Evolutionary conservation across 2,797 vertebrate genomes (phyloP).

Genomic region (Sebastes iracundus): DNA sequence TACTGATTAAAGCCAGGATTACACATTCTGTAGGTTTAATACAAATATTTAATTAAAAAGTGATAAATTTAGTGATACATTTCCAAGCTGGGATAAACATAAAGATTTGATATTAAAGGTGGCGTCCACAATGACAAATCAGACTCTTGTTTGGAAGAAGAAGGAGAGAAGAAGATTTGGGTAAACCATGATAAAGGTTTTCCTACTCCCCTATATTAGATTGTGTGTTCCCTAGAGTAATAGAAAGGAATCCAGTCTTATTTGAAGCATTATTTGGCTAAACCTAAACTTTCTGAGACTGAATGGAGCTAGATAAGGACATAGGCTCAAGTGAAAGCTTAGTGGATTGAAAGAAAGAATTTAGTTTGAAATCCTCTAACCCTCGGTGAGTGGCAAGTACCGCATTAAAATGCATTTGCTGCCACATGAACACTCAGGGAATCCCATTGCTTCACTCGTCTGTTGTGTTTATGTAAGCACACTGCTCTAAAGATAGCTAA

Average conservation of each 20-base stretch:
- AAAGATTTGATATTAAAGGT: constrained; percentile 6
- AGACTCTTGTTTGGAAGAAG: not conserved
- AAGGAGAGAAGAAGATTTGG: not conserved
- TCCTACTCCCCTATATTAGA: not conserved
- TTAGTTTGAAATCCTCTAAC: constrained; percentile 51
- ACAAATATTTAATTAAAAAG: not conserved
- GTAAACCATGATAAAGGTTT: not conserved
- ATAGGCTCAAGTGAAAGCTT: constrained; percentile 54
- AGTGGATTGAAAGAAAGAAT: constrained; percentile 58
- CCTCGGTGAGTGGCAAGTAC: constrained; percentile 43
- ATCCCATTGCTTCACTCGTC: constrained; percentile 62
- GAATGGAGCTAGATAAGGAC: constrained; percentile 42
- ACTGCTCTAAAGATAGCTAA: constrained; percentile 77
- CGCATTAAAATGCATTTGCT: constrained; percentile 64
- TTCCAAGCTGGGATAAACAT: not conserved
- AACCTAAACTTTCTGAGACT: constrained; percentile 29
- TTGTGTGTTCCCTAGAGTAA: not conserved
- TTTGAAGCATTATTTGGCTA: constrained; percentile 14
- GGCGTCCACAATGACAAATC: not conserved
- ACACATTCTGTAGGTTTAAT: not conserved
- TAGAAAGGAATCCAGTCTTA: constrained; percentile 1
- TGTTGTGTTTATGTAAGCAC: constrained; percentile 74
- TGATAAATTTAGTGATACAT: no score
- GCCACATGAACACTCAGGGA: constrained; percentile 60
- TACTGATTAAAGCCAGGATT: not conserved